Evolutionary conservation across 2,113 vertebrate species (phyloP).

Genomic region (Leiothrix lutea): DNA sequence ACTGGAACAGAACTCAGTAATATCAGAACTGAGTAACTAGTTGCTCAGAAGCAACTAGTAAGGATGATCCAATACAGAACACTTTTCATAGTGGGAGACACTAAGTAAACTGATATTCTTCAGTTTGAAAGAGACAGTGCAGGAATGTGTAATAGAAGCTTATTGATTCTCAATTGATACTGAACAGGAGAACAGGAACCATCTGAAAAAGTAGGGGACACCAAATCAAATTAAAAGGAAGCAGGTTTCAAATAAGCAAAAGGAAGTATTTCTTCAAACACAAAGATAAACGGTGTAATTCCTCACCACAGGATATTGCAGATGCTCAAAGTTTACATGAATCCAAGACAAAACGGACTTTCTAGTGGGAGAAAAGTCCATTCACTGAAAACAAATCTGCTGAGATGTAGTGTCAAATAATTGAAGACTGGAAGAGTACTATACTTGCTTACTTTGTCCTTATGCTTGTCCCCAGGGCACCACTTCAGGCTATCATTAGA

Average conservation of each 20-base stretch:
- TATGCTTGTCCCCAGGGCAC: neutral
- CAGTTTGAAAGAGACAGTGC: neutral
- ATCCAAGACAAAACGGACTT: neutral
- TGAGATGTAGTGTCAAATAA: neutral
- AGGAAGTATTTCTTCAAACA: slow-evolving; percentile 2
- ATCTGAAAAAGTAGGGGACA: neutral
- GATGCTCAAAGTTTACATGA: slow-evolving; percentile 12
- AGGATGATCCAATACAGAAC: neutral
- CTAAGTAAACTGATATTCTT: neutral
- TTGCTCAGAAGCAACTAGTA: neutral
- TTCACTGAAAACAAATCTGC: neutral
- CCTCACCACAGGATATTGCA: neutral
- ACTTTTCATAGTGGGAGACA: neutral
- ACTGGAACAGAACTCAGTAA: neutral
- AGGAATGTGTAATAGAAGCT: neutral
- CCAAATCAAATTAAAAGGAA: neutral
- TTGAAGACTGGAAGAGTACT: neutral
- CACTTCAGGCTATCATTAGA: slow-evolving; percentile 10
- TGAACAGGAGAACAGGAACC: neutral
- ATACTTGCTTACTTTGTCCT: neutral
- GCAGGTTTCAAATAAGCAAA: neutral
- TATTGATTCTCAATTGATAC: neutral
- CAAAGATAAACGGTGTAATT: neutral
- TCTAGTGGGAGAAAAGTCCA: neutral
- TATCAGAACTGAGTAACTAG: too few species aligned